Evolutionary conservation across 1,140 invertebrate species (phyloP).

Genomic region (Musca domestica): DNA sequence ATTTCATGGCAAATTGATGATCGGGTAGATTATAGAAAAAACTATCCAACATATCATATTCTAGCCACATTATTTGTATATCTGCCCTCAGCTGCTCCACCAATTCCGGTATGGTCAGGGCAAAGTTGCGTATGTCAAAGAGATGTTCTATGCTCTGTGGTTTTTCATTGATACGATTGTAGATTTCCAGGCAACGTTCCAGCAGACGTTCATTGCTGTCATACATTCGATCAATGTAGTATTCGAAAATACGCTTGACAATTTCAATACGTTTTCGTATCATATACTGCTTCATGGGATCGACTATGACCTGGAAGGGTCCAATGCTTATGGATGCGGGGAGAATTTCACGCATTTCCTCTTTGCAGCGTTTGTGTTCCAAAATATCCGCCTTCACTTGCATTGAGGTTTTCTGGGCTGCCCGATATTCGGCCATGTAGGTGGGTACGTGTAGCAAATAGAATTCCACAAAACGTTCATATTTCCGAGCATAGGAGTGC

Average conservation of each 20-base stretch:
- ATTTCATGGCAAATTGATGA: slow-evolving; percentile 49
- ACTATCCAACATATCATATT: slow-evolving; percentile 48
- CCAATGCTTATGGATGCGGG: slow-evolving; percentile 44
- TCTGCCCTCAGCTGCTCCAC: slow-evolving; percentile 39
- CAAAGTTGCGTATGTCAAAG: slow-evolving; percentile 43
- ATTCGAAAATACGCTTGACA: slow-evolving; percentile 42
- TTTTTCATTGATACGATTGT: slow-evolving; percentile 34
- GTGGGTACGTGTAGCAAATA: slow-evolving; percentile 34
- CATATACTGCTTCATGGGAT: slow-evolving; percentile 41
- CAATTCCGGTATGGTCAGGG: slow-evolving; percentile 34
- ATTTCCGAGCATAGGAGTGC: slow-evolving; percentile 35
- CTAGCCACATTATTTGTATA: slow-evolving; percentile 50
- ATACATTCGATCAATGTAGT: slow-evolving; percentile 49
- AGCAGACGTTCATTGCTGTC: slow-evolving; percentile 38
- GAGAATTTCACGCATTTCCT: slow-evolving; percentile 41
- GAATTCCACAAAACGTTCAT: slow-evolving; percentile 42
- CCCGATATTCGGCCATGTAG: slow-evolving; percentile 37
- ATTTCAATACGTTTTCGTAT: slow-evolving; percentile 45
- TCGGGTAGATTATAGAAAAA: slow-evolving; percentile 50
- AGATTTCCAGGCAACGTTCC: slow-evolving; percentile 36
- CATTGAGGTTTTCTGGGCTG: slow-evolving; percentile 33
- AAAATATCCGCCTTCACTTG: slow-evolving; percentile 44
- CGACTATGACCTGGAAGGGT: slow-evolving; percentile 45
- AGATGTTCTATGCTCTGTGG: slow-evolving; percentile 47
- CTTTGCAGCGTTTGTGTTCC: slow-evolving; percentile 42